These are phyloP conservation scores for Micropoecilia bifurca DNA, from an alignment of 2,797 vertebrate genomes.

Conservation along the genomic window DNA sequence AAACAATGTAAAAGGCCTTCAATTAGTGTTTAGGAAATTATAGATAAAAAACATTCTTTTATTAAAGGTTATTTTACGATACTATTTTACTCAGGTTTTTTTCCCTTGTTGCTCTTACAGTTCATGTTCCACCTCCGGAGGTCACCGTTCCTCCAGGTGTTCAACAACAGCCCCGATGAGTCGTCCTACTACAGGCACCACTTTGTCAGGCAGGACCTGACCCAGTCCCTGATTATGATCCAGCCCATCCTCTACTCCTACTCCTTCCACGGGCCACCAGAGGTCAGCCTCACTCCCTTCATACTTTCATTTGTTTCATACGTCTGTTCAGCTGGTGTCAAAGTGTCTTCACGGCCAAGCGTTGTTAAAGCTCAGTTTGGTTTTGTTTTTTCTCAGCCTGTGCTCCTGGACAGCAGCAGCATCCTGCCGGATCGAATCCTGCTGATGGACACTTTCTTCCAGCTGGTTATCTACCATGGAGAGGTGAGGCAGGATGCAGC, in stretches of 20 bases:
- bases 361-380: background rate
- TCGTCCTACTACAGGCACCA: conserved; percentile 97
- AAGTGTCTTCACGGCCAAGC: background rate
- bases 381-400: conserved; percentile 81
- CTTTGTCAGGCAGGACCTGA: conserved; percentile 94
- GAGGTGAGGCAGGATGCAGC: conserved; percentile 82
- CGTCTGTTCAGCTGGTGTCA: background rate
- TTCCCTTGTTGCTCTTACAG: conserved; percentile 66
- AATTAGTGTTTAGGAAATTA: background rate
- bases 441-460: conserved; percentile 98
- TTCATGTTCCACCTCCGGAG: conserved; percentile 98
- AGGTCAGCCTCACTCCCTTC: conserved; percentile 83
- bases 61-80: background rate
- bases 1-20: background rate
- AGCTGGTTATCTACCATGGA: conserved; percentile 96
- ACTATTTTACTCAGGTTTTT: background rate
- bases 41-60: background rate
- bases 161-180: conserved; percentile 98
- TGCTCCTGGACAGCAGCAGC: conserved; percentile 97
- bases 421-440: conserved; percentile 95
- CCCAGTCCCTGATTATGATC: conserved; percentile 98
- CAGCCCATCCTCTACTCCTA: conserved; percentile 98
- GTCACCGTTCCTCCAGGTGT: conserved; percentile 97
- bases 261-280: conserved; percentile 96
- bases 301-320: background rate